These are phyloP conservation scores for Penaeus vannamei DNA, from an alignment of 1,140 invertebrate species.

Conservation along the genomic window DNA sequence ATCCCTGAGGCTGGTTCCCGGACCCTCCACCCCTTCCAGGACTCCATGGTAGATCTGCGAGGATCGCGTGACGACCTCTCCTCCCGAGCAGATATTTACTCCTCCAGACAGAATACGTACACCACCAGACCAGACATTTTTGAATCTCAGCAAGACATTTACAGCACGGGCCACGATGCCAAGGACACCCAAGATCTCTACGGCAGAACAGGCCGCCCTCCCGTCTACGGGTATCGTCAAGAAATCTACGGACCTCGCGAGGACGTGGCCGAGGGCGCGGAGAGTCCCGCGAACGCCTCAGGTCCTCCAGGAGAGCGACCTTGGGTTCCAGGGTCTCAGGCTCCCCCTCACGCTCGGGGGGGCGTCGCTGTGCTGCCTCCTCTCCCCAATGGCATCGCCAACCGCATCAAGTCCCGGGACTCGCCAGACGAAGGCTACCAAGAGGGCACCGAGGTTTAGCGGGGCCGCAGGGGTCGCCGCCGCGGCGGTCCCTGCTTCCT, in stretches of 20 bases:
- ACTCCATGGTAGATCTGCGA: slow-evolving; percentile 23
- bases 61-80: slow-evolving; percentile 42
- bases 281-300: slow-evolving; percentile 50
- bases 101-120: slow-evolving; percentile 48
- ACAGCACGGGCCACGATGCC: slow-evolving; percentile 14
- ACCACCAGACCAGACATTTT: slow-evolving; percentile 43
- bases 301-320: slow-evolving; percentile 63
- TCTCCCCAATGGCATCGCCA: slow-evolving; percentile 60
- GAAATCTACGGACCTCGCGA: slow-evolving; percentile 51
- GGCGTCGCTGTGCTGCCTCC: slow-evolving; percentile 64
- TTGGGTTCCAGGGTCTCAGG: slow-evolving; percentile 65
- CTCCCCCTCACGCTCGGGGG: slow-evolving; percentile 55
- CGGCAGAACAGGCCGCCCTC: slow-evolving; percentile 29
- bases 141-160: slow-evolving; percentile 34
- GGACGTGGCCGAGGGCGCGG: slow-evolving; percentile 58
- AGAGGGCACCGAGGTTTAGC: slow-evolving; percentile 77
- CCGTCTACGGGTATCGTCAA: slow-evolving; percentile 37
- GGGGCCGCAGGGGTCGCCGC: slow-evolving; percentile 49
- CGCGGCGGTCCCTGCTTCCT: slow-evolving; percentile 55
- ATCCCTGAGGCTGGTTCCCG: slow-evolving; percentile 72
- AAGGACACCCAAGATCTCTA: slow-evolving; percentile 57
- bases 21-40: slow-evolving; percentile 3
- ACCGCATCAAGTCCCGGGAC: slow-evolving; percentile 74
- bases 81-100: slow-evolving; percentile 39
- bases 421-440: slow-evolving; percentile 93